Conservation (phyloP, 2,888 invertebrate species). For the Ormyrus rosae region DNA sequence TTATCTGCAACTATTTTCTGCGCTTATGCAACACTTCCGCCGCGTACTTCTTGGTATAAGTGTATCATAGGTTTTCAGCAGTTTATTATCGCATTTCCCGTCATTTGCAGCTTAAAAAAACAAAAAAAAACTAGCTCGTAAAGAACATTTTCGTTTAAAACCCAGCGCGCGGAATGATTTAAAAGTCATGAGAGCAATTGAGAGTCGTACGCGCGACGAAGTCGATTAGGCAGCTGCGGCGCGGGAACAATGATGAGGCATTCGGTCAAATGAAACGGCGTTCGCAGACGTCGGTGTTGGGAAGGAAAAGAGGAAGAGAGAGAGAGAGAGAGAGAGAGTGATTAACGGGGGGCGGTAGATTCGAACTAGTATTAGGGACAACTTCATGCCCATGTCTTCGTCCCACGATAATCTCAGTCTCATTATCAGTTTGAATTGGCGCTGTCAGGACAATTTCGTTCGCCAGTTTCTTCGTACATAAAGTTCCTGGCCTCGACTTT, state of each 20-base stretch:
- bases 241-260: conserved; percentile 28
- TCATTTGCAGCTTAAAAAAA: too few relatives aligned
- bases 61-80: too few relatives aligned
- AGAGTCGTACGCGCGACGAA: background rate
- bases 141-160: conserved; percentile 12
- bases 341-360: conserved; percentile 20
- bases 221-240: background rate
- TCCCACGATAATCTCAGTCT: conserved; percentile 67
- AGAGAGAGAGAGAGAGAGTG: background rate
- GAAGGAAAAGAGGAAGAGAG: too few relatives aligned
- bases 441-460: conserved; percentile 60
- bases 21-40: background rate
- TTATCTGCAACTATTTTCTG: too few relatives aligned
- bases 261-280: conserved; percentile 21
- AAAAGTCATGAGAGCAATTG: conserved; percentile 25
- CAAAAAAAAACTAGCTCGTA: background rate
- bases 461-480: conserved; percentile 19
- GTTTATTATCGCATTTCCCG: too few relatives aligned
- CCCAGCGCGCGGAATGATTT: conserved; percentile 22
- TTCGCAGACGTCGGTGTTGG: too few relatives aligned
- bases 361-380: conserved; percentile 59
- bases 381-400: conserved; percentile 35
- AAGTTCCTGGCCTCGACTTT: conserved; percentile 47
- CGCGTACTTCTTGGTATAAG: too few relatives aligned
- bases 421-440: conserved; percentile 66